These are phyloP conservation scores for Melipona bicolor DNA, from an alignment of 2,888 invertebrate genomes.

Conservation along the genomic window DNA sequence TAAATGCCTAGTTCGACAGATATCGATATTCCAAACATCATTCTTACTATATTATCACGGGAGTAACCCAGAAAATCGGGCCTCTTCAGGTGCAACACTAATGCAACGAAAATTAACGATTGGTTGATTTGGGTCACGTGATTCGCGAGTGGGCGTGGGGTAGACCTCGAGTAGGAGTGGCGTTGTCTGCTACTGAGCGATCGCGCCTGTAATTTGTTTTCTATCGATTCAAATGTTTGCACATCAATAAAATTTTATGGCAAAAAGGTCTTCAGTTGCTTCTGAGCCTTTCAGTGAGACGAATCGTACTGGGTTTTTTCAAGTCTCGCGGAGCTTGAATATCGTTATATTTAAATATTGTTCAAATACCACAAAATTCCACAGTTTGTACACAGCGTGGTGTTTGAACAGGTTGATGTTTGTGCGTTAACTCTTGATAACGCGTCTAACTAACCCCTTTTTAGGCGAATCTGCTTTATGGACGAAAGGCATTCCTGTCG, in stretches of 20 bases:
- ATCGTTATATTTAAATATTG: neutral
- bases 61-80: no score
- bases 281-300: no score
- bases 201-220: no score
- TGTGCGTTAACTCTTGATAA: constrained; percentile 59
- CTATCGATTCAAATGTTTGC: no score
- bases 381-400: neutral
- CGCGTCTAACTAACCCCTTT: constrained; percentile 39
- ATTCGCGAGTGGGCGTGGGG: no score
- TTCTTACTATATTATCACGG: neutral
- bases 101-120: no score
- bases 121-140: no score
- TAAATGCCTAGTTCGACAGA: neutral
- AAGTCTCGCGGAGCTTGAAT: neutral
- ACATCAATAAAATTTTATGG: no score
- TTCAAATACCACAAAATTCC: constrained; percentile 19
- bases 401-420: constrained; percentile 21
- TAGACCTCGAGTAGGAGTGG: no score
- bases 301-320: neutral
- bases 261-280: no score
- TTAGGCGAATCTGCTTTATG: constrained; percentile 63
- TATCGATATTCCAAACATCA: neutral
- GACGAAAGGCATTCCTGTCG: constrained; percentile 51
- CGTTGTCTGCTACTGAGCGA: no score
- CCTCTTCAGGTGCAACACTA: no score